These are phyloP conservation scores for Drosophila nigricruria DNA, from an alignment of 2,888 invertebrate species.

Conservation along the genomic window DNA sequence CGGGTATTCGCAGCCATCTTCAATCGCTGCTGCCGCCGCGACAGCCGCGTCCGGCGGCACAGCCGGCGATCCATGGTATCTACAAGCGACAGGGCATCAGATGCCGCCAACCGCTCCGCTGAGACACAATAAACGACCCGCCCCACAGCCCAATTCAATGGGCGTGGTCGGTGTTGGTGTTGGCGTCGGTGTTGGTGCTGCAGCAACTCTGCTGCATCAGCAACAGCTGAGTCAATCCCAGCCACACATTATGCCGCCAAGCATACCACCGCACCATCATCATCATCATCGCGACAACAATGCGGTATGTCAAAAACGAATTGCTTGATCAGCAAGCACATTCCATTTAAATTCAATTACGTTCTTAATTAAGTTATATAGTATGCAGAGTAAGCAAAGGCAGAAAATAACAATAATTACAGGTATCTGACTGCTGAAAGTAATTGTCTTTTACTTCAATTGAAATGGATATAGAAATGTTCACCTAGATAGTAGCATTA, in stretches of 20 bases:
- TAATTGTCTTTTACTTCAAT: not conserved
- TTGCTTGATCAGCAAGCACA: no score
- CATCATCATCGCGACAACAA: conserved; percentile 78
- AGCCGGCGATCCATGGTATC: conserved; percentile 86
- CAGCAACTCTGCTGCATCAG: conserved; percentile 75
- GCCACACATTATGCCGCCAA: conserved; percentile 85
- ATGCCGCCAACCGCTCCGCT: conserved; percentile 86
- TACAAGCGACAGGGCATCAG: conserved; percentile 85
- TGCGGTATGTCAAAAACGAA: conserved; percentile 63
- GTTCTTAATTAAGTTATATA: not conserved
- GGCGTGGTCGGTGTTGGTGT: conserved; percentile 40
- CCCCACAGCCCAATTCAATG: conserved; percentile 83
- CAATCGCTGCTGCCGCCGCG: conserved; percentile 66
- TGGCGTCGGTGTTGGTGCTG: conserved; percentile 33
- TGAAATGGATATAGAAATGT: no score
- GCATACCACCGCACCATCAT: conserved; percentile 83
- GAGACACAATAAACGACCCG: conserved; percentile 86
- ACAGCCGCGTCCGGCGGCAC: conserved; percentile 74
- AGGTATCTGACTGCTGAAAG: not conserved
- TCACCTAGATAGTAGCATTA: no score
- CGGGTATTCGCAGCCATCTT: conserved; percentile 85
- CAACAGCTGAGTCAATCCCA: conserved; percentile 85
- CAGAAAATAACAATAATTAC: not conserved
- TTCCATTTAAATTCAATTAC: not conserved
- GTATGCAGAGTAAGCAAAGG: not conserved